Conservation (phyloP, 2,888 invertebrate genomes). For the Dichetophora obliterata region DNA sequence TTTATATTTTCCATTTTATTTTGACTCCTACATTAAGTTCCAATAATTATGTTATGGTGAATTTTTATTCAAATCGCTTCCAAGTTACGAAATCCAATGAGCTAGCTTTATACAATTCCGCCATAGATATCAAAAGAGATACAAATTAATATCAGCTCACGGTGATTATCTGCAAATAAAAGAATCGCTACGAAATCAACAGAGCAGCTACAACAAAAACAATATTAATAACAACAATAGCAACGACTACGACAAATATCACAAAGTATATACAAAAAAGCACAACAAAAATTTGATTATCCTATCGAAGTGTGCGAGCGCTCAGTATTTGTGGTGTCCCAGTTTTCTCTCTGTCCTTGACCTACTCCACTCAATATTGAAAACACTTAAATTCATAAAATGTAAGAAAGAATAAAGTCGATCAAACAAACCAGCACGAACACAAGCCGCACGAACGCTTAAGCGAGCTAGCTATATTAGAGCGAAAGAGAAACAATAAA, state of each 20-base stretch:
- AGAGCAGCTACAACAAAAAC: conserved; percentile 23
- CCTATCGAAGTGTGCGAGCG: conserved; percentile 38
- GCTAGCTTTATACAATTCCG: neutral
- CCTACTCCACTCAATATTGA: conserved; percentile 68
- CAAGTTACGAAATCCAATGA: conserved; percentile 7
- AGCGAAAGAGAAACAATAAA: conserved; percentile 19
- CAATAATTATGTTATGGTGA: neutral
- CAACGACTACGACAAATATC: conserved; percentile 12
- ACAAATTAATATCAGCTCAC: neutral
- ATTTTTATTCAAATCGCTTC: neutral
- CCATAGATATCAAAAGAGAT: neutral
- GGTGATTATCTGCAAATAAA: conserved; percentile 9
- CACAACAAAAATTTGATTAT: conserved; percentile 48
- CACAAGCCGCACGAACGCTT: conserved; percentile 4
- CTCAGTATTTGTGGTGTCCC: conserved; percentile 59
- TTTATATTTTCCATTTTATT: too few relatives aligned
- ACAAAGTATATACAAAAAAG: conserved; percentile 17
- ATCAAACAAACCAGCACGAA: conserved; percentile 30
- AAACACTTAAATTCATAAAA: conserved; percentile 44
- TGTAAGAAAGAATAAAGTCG: conserved; percentile 38
- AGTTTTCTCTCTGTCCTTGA: conserved; percentile 70
- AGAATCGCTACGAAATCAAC: conserved; percentile 11
- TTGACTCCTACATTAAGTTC: too few relatives aligned
- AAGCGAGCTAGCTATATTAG: neutral
- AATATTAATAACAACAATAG: conserved; percentile 18